Percentiles rank a stretch among this genome's conserved stretches.
These are phyloP conservation scores for Sylvia atricapilla DNA, from an alignment of 2,113 vertebrate genomes.

Conservation along the genomic window DNA sequence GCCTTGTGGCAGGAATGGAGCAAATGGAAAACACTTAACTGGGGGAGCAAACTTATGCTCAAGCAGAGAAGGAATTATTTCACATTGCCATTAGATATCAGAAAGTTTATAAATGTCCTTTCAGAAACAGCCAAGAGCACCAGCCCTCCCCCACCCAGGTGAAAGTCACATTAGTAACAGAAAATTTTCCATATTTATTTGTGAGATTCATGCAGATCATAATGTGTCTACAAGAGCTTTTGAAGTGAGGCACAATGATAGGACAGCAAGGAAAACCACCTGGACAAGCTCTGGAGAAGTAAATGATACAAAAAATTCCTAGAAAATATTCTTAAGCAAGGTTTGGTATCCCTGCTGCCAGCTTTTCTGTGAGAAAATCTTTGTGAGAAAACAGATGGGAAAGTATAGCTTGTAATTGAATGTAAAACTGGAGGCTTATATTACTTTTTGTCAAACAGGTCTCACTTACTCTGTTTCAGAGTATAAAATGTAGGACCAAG, in stretches of 20 bases:
- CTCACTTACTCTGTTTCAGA: not conserved
- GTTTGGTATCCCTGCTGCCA: not conserved
- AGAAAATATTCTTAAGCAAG: not conserved
- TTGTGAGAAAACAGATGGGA: not conserved
- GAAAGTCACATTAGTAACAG: not conserved
- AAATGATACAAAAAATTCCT: not conserved
- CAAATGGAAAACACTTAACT: not conserved
- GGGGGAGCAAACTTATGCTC: not conserved
- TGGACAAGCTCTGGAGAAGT: not conserved
- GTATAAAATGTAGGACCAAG: not conserved
- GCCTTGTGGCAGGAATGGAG: constrained; percentile 31
- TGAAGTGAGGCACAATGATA: not conserved
- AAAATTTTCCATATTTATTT: not conserved
- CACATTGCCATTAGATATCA: not conserved
- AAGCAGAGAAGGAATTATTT: not conserved
- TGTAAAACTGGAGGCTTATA: not conserved
- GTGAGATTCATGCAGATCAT: not conserved
- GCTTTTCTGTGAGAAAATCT: not conserved
- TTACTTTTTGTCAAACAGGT: not conserved
- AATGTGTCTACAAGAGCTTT: not conserved
- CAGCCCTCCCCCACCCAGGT: not conserved
- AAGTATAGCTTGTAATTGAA: not conserved
- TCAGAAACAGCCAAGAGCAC: not conserved
- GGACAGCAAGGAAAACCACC: not conserved
- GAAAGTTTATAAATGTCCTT: not conserved